These are phyloP conservation scores for Phylloscopus trochilus DNA, from an alignment of 2,113 vertebrate genomes.

Conservation along the genomic window DNA sequence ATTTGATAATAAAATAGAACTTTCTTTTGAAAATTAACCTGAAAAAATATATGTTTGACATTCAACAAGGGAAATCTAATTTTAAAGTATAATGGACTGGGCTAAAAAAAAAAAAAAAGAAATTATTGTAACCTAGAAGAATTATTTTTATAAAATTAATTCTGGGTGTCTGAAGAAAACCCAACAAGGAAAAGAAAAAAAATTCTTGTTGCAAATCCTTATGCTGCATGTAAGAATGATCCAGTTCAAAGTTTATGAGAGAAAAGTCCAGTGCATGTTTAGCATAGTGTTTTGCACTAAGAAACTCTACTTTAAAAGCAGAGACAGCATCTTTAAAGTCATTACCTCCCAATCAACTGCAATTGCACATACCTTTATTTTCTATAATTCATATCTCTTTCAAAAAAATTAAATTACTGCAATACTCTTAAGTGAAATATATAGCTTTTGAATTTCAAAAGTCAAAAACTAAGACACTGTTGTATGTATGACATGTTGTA, in stretches of 20 bases:
- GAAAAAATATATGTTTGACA: not conserved
- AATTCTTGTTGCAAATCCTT: not conserved
- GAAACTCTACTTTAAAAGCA: not conserved
- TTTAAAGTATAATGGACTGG: not conserved
- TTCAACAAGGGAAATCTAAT: not conserved
- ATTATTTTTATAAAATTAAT: not conserved
- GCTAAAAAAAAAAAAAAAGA: not conserved
- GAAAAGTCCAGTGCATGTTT: not conserved
- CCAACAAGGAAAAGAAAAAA: not conserved
- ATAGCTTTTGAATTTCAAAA: not conserved
- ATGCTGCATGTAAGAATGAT: not conserved
- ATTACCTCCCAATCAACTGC: not conserved
- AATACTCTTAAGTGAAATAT: not conserved
- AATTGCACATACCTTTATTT: not conserved
- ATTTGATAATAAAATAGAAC: not conserved
- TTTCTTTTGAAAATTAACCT: not conserved
- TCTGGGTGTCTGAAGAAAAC: not conserved
- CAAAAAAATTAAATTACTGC: not conserved
- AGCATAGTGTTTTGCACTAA: not conserved
- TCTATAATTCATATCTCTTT: not conserved
- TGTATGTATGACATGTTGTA: not conserved
- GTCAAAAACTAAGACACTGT: not conserved
- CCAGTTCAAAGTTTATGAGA: not conserved
- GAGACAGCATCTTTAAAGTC: not conserved
- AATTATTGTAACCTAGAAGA: not conserved